These are phyloP conservation scores for Melanotus villosus DNA, from an alignment of 2,888 invertebrate species.

Conservation along the genomic window DNA sequence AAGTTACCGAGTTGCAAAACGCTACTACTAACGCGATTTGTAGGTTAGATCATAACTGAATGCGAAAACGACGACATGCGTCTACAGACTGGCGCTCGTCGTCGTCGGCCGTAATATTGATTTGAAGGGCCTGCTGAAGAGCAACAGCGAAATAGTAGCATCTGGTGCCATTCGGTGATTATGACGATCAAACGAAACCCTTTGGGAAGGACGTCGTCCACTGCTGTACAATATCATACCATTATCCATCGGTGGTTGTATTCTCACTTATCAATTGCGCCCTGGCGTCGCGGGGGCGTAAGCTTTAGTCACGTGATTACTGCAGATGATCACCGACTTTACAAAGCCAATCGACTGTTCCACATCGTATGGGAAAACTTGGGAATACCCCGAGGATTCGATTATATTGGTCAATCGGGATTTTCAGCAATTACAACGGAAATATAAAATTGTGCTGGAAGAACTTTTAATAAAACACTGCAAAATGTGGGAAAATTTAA, in stretches of 20 bases:
- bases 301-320: slow-evolving; percentile 20
- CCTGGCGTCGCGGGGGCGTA: background rate
- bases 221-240: background rate
- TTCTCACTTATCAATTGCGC: background rate
- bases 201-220: background rate
- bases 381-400: too few species aligned
- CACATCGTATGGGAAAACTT: too few species aligned
- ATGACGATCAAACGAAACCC: background rate
- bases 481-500: too few species aligned
- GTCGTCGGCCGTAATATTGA: slow-evolving; percentile 52
- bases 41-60: slow-evolving; percentile 60
- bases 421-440: too few species aligned
- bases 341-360: background rate
- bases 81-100: slow-evolving; percentile 62
- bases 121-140: slow-evolving; percentile 43
- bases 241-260: background rate
- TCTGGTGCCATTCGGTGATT: slow-evolving; percentile 26
- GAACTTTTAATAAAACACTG: too few species aligned
- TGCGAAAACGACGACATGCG: slow-evolving; percentile 60
- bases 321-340: slow-evolving; percentile 19
- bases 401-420: too few species aligned
- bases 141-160: slow-evolving; percentile 26
- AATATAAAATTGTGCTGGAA: too few species aligned
- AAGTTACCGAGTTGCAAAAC: slow-evolving; percentile 8
- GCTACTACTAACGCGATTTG: slow-evolving; percentile 51